Evolutionary conservation across 2,797 vertebrate genomes (phyloP).

Genomic region (Carcharodon carcharias): DNA sequence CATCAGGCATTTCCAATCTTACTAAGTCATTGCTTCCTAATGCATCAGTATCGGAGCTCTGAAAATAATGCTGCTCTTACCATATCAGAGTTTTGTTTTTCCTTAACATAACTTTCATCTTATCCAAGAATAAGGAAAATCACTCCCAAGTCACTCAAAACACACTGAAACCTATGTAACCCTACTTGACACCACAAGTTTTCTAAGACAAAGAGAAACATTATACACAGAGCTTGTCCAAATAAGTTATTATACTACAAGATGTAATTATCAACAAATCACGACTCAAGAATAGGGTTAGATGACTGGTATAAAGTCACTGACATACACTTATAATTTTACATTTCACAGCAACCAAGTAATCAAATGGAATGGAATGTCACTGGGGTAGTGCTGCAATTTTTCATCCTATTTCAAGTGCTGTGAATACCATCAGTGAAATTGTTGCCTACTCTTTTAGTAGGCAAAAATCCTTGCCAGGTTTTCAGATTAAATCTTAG

Average conservation of each 20-base stretch:
- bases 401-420: constrained; percentile 12
- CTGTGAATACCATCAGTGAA: background rate
- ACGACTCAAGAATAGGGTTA: background rate
- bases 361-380: background rate
- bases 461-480: background rate
- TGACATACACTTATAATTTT: background rate
- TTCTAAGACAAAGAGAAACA: background rate
- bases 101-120: background rate
- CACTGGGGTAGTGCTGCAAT: background rate
- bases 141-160: background rate
- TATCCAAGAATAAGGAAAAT: background rate
- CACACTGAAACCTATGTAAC: background rate
- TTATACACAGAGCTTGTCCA: background rate
- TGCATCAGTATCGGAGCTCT: background rate
- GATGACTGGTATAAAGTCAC: background rate
- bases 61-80: background rate
- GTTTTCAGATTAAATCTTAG: background rate
- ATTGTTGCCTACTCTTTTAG: background rate
- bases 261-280: background rate
- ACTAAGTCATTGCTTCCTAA: background rate
- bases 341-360: background rate
- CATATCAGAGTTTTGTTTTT: background rate
- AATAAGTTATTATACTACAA: background rate
- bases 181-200: background rate
- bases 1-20: background rate